Base-by-base conservation (phyloP, 2,888 invertebrate species). In the Mylabris sibirica region DNA sequence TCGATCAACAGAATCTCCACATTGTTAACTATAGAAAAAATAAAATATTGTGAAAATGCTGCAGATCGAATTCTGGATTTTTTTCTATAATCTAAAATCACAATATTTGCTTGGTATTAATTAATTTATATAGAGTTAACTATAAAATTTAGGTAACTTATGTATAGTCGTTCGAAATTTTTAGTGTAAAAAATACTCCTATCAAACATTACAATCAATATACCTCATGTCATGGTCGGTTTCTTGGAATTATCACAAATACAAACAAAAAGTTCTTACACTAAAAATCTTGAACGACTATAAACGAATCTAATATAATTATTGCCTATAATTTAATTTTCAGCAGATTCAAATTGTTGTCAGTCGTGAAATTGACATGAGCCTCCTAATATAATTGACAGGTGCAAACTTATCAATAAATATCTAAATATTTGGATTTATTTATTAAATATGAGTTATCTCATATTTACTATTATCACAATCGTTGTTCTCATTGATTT, bases 381-480 rank as follows among this genome's bases (percentile, higher is more conserved):
- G 22, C 20, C 22, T 9, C 20, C 49, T 22, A 44, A n/a, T n/a
- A n/a, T n/a, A n/a, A 44, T 44, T 44, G n/a, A 4, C 12, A 38
- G 12, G 12, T 30, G 30, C 30, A 30, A 38, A 4, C 49, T 49
- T 20, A 49, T 49, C 49, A 49, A 49, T 17, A 44, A 44, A 5
- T 44, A 44, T 6, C 4, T 4, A 41, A 41, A 59, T 60, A 34
- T 34, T 34, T 34, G 12, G n/a, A 12, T 60, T 14, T 20, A 3
- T n/a, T 60, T 26, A 20, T 34, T 61, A 61, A 69, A 8, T 66
- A 53, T 44, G 66, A 24, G 24, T 59, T 41, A 53, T 69, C 60
- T 69, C 69, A 64, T 66, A 70, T 64, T 41, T 64, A 64, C 30
- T 67, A 53, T 60, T 53, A 63, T 66, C 66, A 53, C 60, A 5